Evolutionary conservation across 2,113 vertebrate genomes (phyloP), one percentile per base, ranked within the genome.

Genomic region (Pelusios castaneus): DNA sequence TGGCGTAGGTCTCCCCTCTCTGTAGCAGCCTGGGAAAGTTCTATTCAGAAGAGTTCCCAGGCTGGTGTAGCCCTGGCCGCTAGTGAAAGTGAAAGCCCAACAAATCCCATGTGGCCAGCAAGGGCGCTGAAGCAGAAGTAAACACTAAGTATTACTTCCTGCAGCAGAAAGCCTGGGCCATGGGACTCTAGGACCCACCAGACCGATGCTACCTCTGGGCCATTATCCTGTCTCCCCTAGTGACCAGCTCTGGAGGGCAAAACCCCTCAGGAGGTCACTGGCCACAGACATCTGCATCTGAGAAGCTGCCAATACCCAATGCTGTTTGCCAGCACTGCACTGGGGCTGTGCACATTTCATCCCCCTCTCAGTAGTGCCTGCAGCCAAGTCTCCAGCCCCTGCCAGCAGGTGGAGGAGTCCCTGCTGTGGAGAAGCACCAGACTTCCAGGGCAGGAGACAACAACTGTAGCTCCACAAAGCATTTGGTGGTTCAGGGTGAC

Each of bases 71-170:
- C 93, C 47, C 73, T 41, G 84, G 45, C 82, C 10, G 80, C 89
- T 90, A 96, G 43, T 5, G 96, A 97, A 97, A 97, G 95, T 79
- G 95, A 97, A 97, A 97, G 96, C 91, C 87, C 82, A 76, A 94
- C 96, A 96, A 95, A 95, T 96, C 97, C 96, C 96, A 94, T 81
- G 94, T 1, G 82, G 95, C 17, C 24, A 43, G 47, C 3, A 51
- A 41, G 56, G 84, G 93, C 47, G 2, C 90, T 94, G 85, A 45
- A 92, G 94, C 92, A 94, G 89, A 95, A 88, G 89, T 8, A 22
- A 95, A 87, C 80, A 82, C 89, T 88, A 89, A 89, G 63, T 90
- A 96, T 96, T 96, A 95, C 95, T 97, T 97, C 97, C 97, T 97
- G 97, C 77, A 21, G n/a, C 63, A 43, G 10, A 27, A 21, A 3